Percentiles rank a stretch among this genome's conserved stretches.
Conservation (phyloP, 1,140 invertebrate species). For the Campoletis sonorensis region DNA sequence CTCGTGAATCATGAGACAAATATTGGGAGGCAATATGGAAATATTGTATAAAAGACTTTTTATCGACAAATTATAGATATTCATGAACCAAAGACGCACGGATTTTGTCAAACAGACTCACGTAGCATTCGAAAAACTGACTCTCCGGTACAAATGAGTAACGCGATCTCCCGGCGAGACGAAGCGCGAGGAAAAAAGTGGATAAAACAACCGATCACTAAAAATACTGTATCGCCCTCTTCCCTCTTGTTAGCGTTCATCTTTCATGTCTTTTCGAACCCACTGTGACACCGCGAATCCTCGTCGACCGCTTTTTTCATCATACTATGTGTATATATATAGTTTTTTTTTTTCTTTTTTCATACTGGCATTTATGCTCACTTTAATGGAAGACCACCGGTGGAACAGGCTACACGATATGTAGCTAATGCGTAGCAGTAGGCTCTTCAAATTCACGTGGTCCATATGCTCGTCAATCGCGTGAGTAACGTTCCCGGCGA, state of each 20-base stretch:
- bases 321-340: no score
- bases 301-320: background rate
- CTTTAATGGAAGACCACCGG: background rate
- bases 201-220: background rate
- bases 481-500: background rate
- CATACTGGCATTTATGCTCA: constrained; percentile 14
- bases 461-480: background rate
- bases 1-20: background rate
- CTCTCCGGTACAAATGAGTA: background rate
- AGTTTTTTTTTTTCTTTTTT: background rate
- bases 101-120: background rate
- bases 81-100: background rate
- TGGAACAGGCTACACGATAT: background rate
- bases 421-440: constrained; percentile 31
- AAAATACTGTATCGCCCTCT: background rate
- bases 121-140: background rate
- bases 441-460: background rate
- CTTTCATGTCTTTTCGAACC: background rate
- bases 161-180: background rate
- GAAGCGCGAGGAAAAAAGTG: background rate
- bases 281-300: background rate
- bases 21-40: no score
- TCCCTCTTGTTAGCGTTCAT: background rate
- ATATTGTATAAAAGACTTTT: background rate
- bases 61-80: background rate